These are phyloP conservation scores for Mactromeris polynyma DNA, from an alignment of 2,888 invertebrate species.

Conservation along the genomic window DNA sequence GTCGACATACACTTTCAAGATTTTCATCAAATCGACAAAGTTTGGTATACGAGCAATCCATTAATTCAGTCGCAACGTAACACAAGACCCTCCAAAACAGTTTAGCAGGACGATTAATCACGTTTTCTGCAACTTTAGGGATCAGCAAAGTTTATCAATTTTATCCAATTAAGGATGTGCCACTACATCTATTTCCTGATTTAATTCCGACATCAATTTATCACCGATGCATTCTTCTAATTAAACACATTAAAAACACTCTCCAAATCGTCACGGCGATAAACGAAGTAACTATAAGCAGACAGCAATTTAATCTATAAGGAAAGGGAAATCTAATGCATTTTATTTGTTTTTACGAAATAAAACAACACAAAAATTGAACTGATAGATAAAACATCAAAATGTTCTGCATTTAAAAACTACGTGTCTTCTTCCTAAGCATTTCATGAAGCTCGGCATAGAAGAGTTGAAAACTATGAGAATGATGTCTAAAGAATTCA, in stretches of 20 bases:
- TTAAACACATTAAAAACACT: background rate
- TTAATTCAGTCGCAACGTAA: background rate
- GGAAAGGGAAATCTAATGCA: background rate
- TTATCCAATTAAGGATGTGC: constrained; percentile 4
- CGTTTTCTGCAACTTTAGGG: background rate
- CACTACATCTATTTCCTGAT: background rate
- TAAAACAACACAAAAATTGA: background rate
- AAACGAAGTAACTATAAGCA: no score
- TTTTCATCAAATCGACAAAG: background rate
- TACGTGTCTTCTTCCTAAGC: no score
- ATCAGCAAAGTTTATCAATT: constrained; percentile 6
- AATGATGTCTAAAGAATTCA: no score
- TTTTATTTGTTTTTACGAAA: background rate
- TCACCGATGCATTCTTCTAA: background rate
- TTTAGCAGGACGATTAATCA: background rate
- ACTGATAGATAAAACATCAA: no score
- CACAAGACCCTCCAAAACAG: background rate
- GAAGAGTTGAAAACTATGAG: no score
- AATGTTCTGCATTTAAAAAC: no score
- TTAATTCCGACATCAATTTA: background rate
- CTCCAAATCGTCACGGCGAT: background rate
- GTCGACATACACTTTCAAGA: background rate
- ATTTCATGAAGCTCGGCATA: no score
- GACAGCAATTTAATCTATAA: background rate
- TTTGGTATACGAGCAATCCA: background rate